Base-by-base conservation (phyloP, 2,888 invertebrate genomes). In the Leptopterna dolabrata region DNA sequence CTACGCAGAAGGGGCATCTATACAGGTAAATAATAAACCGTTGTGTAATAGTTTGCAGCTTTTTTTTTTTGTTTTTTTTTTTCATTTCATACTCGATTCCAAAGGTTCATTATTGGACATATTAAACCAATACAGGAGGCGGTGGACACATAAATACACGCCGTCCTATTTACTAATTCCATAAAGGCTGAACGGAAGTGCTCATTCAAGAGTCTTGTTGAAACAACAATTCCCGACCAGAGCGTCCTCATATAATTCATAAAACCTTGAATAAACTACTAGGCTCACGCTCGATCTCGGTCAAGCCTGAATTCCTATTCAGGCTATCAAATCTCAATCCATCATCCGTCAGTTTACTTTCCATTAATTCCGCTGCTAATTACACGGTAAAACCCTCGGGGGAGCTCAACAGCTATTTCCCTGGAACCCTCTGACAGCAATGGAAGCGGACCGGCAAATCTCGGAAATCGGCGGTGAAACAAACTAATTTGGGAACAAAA, bases 331-430 rank as follows among this genome's bases (percentile, higher is more conserved):
- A 36, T 73, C 30, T 36, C 71, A 30, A 27, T 71, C 14, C 73
- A 36, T 36, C 30, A 73, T 19, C 30, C 73, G 41, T 30, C 41
- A 14, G 73, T 41, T 73, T 73, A 73, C 73, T 73, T 73, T 73
- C 36, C 73, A 73, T 73, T 73, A 73, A 73, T 36, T 73, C 73
- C 16, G n/a, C 36, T 19, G 73, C 73, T 73, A 73, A 73, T 73
- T 73, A 73, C 73, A 30, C 14, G 73, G 73, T 41, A 73, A 36
- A 36, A 6, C 30, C 30, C 73, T 19, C 13, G 73, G 36, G 73
- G 73, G 36, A 73, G 19, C 19, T 63, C 63, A 73, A 41, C 4
- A 73, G 73, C 36, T 30, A 30, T 73, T 73, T 73, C 73, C 36
- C 73, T 13, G 36, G 41, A 19, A 36, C 29, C 73, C 9, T 63